Evolutionary conservation across 2,888 invertebrate species (phyloP).

Genomic region (Pachycephus smyrnensis): DNA sequence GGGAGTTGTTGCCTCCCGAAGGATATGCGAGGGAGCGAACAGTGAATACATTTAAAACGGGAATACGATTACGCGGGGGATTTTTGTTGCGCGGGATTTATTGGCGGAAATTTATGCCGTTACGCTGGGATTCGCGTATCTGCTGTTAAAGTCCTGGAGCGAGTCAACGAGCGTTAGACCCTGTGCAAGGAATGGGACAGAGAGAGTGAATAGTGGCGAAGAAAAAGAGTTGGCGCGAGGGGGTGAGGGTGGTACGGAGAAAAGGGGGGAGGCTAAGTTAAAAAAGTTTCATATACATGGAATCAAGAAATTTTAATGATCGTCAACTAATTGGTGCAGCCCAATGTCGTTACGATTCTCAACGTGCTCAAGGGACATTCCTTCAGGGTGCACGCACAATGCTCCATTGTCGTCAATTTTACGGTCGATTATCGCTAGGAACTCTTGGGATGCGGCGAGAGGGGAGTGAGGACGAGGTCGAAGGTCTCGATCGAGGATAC

Average conservation of each 20-base stretch:
- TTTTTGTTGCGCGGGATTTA: slow-evolving; percentile 54
- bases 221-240: neutral
- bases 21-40: slow-evolving; percentile 21
- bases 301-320: too few relatives aligned
- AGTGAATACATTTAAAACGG: slow-evolving; percentile 60
- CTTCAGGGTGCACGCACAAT: slow-evolving; percentile 34
- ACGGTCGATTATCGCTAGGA: slow-evolving; percentile 62
- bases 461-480: slow-evolving; percentile 14
- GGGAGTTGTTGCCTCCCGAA: slow-evolving; percentile 9
- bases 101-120: slow-evolving; percentile 58
- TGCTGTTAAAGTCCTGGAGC: slow-evolving; percentile 11
- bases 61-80: slow-evolving; percentile 57
- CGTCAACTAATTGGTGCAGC: slow-evolving; percentile 19
- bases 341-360: slow-evolving; percentile 38
- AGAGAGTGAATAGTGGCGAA: neutral
- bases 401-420: slow-evolving; percentile 53
- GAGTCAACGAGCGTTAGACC: slow-evolving; percentile 17
- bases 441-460: slow-evolving; percentile 32
- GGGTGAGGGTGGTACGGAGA: neutral
- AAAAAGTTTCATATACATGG: too few relatives aligned
- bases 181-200: too few relatives aligned
- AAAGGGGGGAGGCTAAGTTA: neutral
- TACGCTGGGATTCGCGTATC: slow-evolving; percentile 30
- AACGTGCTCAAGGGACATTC: slow-evolving; percentile 29
- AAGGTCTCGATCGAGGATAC: too few relatives aligned